A percentile compares a stretch with the other conserved stretches of the same genome.
Evolutionary conservation across 2,888 invertebrate genomes (phyloP).

Genomic region (Campoletis raptor): DNA sequence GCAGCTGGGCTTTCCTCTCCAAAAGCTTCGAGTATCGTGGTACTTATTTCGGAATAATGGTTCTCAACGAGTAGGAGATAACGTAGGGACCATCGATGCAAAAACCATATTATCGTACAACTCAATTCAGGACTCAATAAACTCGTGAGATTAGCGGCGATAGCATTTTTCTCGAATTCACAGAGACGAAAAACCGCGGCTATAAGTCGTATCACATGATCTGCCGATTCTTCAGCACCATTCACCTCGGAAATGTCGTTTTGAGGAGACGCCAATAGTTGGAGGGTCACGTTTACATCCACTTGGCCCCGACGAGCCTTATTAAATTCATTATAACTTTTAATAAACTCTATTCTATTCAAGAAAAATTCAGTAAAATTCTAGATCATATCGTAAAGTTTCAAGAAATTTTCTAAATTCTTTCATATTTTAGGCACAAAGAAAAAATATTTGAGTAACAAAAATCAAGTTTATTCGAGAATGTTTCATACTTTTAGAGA

Average conservation of each 20-base stretch:
- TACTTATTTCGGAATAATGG: constrained; percentile 86
- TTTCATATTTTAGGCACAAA: background rate
- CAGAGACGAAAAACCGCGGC: constrained; percentile 91
- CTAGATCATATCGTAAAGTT: too few species aligned
- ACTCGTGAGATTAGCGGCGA: constrained; percentile 88
- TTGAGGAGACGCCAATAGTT: constrained; percentile 85
- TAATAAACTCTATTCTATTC: too few species aligned
- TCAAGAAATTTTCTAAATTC: too few species aligned
- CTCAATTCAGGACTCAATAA: constrained; percentile 93
- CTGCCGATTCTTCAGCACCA: constrained; percentile 77
- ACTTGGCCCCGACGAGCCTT: constrained; percentile 79
- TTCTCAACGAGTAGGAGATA: constrained; percentile 88
- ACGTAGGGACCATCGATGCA: constrained; percentile 91
- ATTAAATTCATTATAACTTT: background rate
- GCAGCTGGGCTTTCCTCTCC: constrained; percentile 89
- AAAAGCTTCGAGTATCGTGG: constrained; percentile 87
- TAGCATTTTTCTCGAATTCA: constrained; percentile 90
- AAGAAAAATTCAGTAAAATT: too few species aligned
- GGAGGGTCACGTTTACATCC: constrained; percentile 85
- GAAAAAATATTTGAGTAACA: background rate
- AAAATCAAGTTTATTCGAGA: background rate
- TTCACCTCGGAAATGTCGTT: constrained; percentile 79
- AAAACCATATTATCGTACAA: constrained; percentile 91
- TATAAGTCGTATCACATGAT: constrained; percentile 87
- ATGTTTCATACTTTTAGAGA: background rate